These are phyloP conservation scores for Andrena trimmerana DNA, from an alignment of 2,888 invertebrate species.

Conservation along the genomic window DNA sequence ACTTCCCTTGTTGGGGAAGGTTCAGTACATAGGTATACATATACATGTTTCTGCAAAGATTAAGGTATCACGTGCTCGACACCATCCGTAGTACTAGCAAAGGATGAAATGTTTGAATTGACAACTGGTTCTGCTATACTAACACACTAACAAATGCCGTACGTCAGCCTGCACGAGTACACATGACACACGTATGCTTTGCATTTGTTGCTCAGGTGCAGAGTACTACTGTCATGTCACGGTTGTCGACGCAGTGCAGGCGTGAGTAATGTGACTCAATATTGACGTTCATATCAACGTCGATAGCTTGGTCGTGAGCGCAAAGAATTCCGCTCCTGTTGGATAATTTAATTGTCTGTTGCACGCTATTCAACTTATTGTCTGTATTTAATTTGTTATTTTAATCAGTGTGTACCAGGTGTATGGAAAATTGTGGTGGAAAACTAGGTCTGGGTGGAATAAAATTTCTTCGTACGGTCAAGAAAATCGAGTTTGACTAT, in stretches of 20 bases:
- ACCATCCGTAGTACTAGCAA: not conserved
- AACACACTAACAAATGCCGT: conserved; percentile 29
- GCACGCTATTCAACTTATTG: not conserved
- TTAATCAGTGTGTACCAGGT: not conserved
- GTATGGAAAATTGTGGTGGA: too few relatives aligned
- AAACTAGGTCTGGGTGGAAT: too few relatives aligned
- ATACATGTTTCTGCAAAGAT: too few relatives aligned
- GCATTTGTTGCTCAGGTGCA: conserved; percentile 51
- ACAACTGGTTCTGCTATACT: conserved; percentile 28
- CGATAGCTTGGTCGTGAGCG: conserved; percentile 3
- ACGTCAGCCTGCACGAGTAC: conserved; percentile 32
- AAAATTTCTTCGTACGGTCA: too few relatives aligned
- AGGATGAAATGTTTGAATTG: conserved; percentile 29
- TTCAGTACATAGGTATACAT: too few relatives aligned
- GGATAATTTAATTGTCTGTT: not conserved
- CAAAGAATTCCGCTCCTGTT: conserved; percentile 19
- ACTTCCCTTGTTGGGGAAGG: too few relatives aligned
- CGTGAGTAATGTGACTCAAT: conserved; percentile 54
- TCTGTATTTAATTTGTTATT: not conserved
- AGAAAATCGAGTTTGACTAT: too few relatives aligned
- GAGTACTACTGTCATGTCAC: conserved; percentile 29
- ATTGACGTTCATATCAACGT: conserved; percentile 57
- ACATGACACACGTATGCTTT: conserved; percentile 50
- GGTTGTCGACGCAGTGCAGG: conserved; percentile 31
- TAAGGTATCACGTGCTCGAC: too few relatives aligned